A percentile compares a stretch with the other conserved stretches of the same genome.
Evolutionary conservation across 2,888 invertebrate species (phyloP).

Genomic region (Eupeodes latifasciatus): DNA sequence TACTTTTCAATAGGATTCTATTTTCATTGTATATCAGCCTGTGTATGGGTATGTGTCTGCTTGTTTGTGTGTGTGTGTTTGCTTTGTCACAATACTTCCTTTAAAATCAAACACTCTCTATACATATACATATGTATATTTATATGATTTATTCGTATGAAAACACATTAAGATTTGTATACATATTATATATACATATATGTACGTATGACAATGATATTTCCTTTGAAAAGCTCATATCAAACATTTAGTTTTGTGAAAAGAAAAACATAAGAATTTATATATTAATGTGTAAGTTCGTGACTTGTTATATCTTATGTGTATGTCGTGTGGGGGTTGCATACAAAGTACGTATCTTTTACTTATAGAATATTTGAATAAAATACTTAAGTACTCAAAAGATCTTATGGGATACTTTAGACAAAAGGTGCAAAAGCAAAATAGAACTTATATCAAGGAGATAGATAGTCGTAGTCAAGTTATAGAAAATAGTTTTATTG

Average conservation of each 20-base stretch:
- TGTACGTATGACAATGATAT: background rate
- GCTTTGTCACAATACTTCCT: constrained; percentile 5
- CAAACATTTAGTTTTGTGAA: constrained; percentile 9
- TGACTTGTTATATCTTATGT: background rate
- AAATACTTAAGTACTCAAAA: constrained; percentile 2
- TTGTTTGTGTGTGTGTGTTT: background rate
- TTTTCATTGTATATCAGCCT: background rate
- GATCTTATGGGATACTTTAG: background rate
- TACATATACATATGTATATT: no score
- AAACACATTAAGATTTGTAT: background rate
- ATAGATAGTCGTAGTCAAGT: no score
- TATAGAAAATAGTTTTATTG: constrained; percentile 6
- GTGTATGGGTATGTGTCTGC: background rate
- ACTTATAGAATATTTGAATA: background rate
- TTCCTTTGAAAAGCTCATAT: constrained; percentile 23
- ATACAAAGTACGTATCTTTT: background rate
- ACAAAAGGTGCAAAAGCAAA: constrained; percentile 16
- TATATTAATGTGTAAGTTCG: background rate
- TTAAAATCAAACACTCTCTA: constrained; percentile 6
- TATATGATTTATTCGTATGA: background rate
- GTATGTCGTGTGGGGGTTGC: background rate
- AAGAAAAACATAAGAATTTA: constrained; percentile 18
- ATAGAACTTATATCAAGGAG: background rate
- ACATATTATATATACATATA: background rate
- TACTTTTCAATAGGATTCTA: background rate